Evolutionary conservation across 2,888 invertebrate genomes (phyloP), one percentile per base, ranked within the genome.

Genomic region (Dilophus febrilis): DNA sequence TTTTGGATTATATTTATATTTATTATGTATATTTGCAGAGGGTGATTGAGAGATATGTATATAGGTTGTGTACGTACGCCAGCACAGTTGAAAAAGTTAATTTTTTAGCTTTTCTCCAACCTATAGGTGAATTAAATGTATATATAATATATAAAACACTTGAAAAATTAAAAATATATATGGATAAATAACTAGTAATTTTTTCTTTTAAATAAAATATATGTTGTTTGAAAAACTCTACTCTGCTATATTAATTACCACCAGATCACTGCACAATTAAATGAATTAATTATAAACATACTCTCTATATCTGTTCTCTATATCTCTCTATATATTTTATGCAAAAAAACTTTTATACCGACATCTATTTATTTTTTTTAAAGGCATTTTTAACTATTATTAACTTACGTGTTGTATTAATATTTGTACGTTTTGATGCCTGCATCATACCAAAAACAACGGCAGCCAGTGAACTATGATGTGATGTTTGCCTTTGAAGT

Each of bases 401-500:
- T n/a, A n/a, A 52, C 56, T 57, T 47, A 63, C 63, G 63, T 46
- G 63, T 61, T 43, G 55, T 54, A 11, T 56, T 52, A 17, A 60
- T 57, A 18, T 53, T 57, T 31, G 55, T 56, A 12, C 63, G 56
- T 35, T 62, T 61, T 31, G 62, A 58, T 32, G 85, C 84, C 61
- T 86, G 85, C 48, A 90, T 77, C 73, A 90, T 82, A 42, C 81
- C 84, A 57, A 84, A 87, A 11, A 91, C 87, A 38, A 90, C 83
- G 10, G 85, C 84, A 12, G 86, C 84, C 48, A 90, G 73, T 51
- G 81, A 81, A 58, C 80, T 71, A 50, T 77, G 75, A 48, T 76
- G 77, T 48, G 79, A 79, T 3, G 80, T 74, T 52, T 77, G 73
- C 35, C 77, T 66, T 45, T 71, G 65, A 48, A 76, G 65, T 46